Evolutionary conservation across 2,888 invertebrate genomes (phyloP).

Genomic region (Zygogramma bicolorata): DNA sequence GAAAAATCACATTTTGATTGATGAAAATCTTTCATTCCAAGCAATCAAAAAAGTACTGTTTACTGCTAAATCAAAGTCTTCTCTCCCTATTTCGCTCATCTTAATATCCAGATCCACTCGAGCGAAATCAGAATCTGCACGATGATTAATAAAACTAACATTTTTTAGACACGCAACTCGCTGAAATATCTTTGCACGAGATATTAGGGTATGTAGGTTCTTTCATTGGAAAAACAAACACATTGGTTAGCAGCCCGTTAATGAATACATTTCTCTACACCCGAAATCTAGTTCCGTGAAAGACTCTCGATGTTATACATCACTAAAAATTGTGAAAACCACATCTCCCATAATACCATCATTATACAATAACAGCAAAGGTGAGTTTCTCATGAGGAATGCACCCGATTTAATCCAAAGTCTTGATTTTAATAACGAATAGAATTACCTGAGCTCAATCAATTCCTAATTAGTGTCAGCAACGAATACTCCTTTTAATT

Average conservation of each 20-base stretch:
- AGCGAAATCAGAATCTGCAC: too few species aligned
- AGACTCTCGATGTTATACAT: background rate
- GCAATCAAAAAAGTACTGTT: too few species aligned
- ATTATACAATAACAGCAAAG: background rate
- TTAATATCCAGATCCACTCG: too few species aligned
- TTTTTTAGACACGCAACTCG: background rate
- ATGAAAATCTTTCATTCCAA: too few species aligned
- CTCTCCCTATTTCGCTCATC: too few species aligned
- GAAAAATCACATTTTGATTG: too few species aligned
- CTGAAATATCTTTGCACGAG: background rate
- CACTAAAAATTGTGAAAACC: slow-evolving; percentile 8
- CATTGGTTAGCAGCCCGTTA: background rate
- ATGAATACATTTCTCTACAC: background rate
- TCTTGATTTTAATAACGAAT: background rate
- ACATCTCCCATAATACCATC: too few species aligned
- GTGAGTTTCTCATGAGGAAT: slow-evolving; percentile 23
- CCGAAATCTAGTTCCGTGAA: background rate
- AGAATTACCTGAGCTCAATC: background rate
- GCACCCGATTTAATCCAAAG: background rate
- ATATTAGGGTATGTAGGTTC: background rate
- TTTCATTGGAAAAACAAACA: background rate
- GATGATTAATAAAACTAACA: background rate
- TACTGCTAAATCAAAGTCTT: too few species aligned
- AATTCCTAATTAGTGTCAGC: background rate
- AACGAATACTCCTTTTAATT: background rate